Conservation (phyloP, 2,888 invertebrate genomes). For the Eueremaeus valkanovi region DNA sequence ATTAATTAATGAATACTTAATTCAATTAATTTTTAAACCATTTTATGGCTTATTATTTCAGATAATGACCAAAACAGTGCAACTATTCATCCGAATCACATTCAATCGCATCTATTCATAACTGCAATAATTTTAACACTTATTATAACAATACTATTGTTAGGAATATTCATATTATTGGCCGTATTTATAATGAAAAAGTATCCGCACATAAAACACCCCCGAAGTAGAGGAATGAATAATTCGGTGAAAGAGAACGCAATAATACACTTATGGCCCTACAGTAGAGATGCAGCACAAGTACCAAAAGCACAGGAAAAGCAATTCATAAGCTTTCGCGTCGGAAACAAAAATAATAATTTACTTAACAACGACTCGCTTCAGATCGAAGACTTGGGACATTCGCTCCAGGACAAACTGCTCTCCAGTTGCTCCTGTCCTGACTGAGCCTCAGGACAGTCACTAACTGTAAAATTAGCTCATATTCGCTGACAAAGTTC, state of each 20-base stretch:
- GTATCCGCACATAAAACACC: too few relatives aligned
- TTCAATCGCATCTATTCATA: not conserved
- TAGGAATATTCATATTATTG: not conserved
- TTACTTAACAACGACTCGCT: not conserved
- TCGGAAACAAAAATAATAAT: not conserved
- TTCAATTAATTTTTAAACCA: not conserved
- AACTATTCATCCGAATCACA: not conserved
- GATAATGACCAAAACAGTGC: not conserved
- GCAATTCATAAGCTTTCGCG: not conserved
- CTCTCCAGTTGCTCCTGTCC: too few relatives aligned
- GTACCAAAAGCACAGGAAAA: not conserved
- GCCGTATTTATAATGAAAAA: not conserved
- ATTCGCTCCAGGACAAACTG: too few relatives aligned
- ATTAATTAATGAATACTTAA: too few relatives aligned
- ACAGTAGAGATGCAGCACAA: too few relatives aligned
- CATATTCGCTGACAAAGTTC: too few relatives aligned
- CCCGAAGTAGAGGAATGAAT: too few relatives aligned
- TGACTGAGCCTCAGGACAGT: too few relatives aligned
- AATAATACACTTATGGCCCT: too few relatives aligned
- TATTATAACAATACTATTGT: not conserved
- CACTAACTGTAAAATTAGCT: too few relatives aligned
- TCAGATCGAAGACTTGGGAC: too few relatives aligned
- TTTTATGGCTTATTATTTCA: not conserved
- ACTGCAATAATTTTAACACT: not conserved
- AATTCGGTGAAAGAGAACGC: too few relatives aligned